These are phyloP conservation scores for Plemyria rubiginata DNA, from an alignment of 2,888 invertebrate species.

Conservation along the genomic window DNA sequence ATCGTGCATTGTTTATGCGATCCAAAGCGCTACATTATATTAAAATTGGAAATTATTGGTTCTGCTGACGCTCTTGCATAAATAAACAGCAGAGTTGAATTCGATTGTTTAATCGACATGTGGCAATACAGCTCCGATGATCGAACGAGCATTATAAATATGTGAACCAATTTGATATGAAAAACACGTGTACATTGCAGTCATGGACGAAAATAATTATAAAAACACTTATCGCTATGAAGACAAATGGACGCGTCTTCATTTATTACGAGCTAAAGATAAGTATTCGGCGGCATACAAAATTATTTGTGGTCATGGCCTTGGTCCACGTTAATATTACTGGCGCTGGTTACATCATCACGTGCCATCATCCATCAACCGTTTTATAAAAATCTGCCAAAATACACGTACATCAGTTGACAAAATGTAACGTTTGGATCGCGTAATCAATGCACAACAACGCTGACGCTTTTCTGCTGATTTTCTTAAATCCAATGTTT, in stretches of 20 bases:
- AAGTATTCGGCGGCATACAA: conserved; percentile 22
- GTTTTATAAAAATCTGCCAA: conserved; percentile 11
- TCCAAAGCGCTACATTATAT: conserved; percentile 39
- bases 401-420: not conserved
- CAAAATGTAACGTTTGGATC: conserved; percentile 31
- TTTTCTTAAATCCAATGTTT: conserved; percentile 10
- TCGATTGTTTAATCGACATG: conserved; percentile 28
- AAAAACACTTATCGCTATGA: conserved; percentile 9
- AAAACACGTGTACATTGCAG: conserved; percentile 7
- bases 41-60: conserved; percentile 29
- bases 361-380: conserved; percentile 24
- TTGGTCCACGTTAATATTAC: conserved; percentile 34
- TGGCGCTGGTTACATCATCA: conserved; percentile 30
- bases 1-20: conserved; percentile 40
- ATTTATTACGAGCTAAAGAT: conserved; percentile 16
- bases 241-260: conserved; percentile 22
- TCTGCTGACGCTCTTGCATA: conserved; percentile 36
- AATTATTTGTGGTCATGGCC: conserved; percentile 32
- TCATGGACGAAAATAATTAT: conserved; percentile 11
- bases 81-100: conserved; percentile 27
- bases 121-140: conserved; percentile 32
- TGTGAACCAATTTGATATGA: conserved; percentile 23
- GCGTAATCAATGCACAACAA: conserved; percentile 46
- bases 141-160: conserved; percentile 31
- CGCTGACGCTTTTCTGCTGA: conserved; percentile 32